Base-by-base conservation (phyloP, 2,113 vertebrate species). In the Ariopsis seemanni region DNA sequence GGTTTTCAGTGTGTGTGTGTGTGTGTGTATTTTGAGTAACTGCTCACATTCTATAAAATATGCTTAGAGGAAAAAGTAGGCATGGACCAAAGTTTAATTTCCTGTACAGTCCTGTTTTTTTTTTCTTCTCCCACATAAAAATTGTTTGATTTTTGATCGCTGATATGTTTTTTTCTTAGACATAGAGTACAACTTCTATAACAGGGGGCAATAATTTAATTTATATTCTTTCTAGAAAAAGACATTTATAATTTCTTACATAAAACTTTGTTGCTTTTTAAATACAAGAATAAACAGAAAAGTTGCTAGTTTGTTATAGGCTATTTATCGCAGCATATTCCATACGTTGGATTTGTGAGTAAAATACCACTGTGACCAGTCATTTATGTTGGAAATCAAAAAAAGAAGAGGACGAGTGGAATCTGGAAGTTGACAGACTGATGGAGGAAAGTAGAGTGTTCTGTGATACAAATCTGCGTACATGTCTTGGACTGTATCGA, bases 201-300 rank as follows among this genome's bases (percentile, higher is more conserved):
- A 90, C 90, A 93, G 95, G 95, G 95, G 94, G 94, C 93, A 93
- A 93, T 93, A 89, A 92, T 89, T 94, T 96, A 95, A 95, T 95
- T 95, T 96, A 96, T 95, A 94, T 94, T 88, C 90, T 93, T 93
- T 89, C 86, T 94, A 93, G 91, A 91, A 62, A 88, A 91, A 93
- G 90, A 93, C 89, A 86, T 77, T 80, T 88, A 85, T 85, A 86
- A 77, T 87, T 86, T 89, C 89, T 42, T 85, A 55, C 91, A 69
- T 87, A 88, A 84, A 81, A 74, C 65, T 27, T 83, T 75, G 79
- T 85, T 63, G 80, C 86, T 50, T 78, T 91, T 92, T 74, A 89
- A 89, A 91, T 87, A 90, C 85, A 89, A 81, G 82, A 90, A 93
- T 91, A 82, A 86, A 60, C 91, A 91, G 83, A 81, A 10, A 87